phyloP scores from a whole-genome alignment of 2,797 vertebrate genomes.

The Holocentrus rufus region DNA sequence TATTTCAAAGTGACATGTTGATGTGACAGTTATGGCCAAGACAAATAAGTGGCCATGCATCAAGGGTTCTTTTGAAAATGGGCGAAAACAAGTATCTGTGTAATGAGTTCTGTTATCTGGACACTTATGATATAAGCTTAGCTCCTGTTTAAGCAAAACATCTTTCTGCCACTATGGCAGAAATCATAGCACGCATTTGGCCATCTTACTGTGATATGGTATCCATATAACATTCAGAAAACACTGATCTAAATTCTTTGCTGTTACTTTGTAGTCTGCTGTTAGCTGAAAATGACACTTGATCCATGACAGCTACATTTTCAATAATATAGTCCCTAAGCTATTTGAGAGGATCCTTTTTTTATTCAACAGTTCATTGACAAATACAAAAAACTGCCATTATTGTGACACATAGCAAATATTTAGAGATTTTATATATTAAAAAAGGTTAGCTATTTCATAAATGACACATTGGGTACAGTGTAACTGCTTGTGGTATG shows the following conservation, averaged over 20 bases:
- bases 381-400: constrained; percentile 8
- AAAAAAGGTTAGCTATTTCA: background rate
- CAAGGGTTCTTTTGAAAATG: constrained; percentile 49
- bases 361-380: background rate
- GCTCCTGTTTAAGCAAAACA: background rate
- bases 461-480: background rate
- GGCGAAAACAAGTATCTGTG: constrained; percentile 21
- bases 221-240: too few relatives aligned
- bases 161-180: background rate
- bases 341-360: background rate
- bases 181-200: background rate
- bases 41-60: constrained; percentile 72
- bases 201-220: too few relatives aligned
- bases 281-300: constrained; percentile 7
- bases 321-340: background rate
- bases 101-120: constrained; percentile 35
- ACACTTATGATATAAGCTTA: background rate
- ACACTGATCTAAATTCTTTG: too few relatives aligned
- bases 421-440: too few relatives aligned
- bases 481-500: background rate
- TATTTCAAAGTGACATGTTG: constrained; percentile 75
- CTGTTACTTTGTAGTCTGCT: background rate
- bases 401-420: background rate
- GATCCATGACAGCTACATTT: constrained; percentile 3
- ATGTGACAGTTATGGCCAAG: constrained; percentile 72